Evolutionary conservation across 2,888 invertebrate species (phyloP), one percentile per base, ranked within the genome.

Genomic region (Dryococelus australis): DNA sequence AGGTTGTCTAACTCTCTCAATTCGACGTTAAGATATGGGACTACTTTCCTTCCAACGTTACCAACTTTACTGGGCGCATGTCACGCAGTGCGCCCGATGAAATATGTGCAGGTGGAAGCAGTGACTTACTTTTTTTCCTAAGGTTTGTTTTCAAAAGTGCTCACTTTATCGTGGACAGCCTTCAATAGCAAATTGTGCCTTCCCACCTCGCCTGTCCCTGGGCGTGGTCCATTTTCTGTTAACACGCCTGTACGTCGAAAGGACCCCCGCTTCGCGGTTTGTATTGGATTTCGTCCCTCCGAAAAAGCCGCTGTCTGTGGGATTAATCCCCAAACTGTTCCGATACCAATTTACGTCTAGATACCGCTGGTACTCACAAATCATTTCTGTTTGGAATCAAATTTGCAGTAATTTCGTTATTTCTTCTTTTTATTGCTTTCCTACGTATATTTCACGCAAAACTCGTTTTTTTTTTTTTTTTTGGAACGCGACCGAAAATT

Each of bases 391-490:
- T 65, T 65, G 20, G 65, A 65, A 65, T 65, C 65, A 65, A 65
- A 65, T 65, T 65, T 65, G 65, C n/a, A n/a, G 65, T 65, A 65
- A 65, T 65, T 65, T 65, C 65, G 65, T 65, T 65, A 65, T 65
- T 65, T 65, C 65, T 24, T 16, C 16, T 65, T 65, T 65, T 65
- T 65, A 65, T 24, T 65, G 20, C 65, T 20, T 24, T 65, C 65
- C n/a, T 20, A 20, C 65, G 12, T 65, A 65, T n/a, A 65, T 65
- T 65, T 65, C 65, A 65, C 65, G 8, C 16, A 65, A 65, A 65
- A 65, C 24, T 65, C 65, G 65, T 65, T 65, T 65, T 35, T 35
- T 35, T 65, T 65, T 35, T 35, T 35, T 35, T 35, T 35, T 16
- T 8, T 65, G 8, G 65, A n/a, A 65, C 24, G 65, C 24, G 0